These are phyloP conservation scores for Drosophila aff. DNA, from an alignment of 1,140 invertebrate species.

Conservation along the genomic window DNA sequence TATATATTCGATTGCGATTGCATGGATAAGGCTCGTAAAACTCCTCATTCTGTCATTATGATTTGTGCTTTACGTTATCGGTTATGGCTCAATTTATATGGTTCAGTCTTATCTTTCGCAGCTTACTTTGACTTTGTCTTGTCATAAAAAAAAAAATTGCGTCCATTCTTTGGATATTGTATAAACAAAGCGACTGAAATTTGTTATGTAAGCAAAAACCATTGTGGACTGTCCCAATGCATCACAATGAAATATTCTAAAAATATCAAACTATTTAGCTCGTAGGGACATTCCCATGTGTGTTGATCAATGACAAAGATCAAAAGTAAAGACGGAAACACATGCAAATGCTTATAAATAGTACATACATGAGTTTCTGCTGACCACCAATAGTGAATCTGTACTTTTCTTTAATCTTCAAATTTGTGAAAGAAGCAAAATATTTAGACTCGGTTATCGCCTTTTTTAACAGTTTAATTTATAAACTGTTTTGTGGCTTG, in stretches of 20 bases:
- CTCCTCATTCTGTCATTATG: conserved; percentile 27
- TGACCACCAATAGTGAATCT: conserved; percentile 23
- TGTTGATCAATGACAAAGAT: conserved; percentile 10
- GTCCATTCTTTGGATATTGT: conserved; percentile 4
- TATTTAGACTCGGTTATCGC: conserved; percentile 5
- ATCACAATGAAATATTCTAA: conserved; percentile 4
- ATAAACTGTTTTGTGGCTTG: neutral
- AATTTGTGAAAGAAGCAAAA: neutral
- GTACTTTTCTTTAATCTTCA: neutral
- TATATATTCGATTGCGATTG: conserved; percentile 22
- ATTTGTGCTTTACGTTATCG: conserved; percentile 18
- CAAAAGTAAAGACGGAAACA: conserved; percentile 4
- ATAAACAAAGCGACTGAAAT: neutral
- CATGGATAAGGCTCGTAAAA: conserved; percentile 38
- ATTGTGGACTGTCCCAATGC: neutral
- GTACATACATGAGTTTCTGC: neutral
- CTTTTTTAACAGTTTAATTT: conserved; percentile 3
- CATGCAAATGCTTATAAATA: conserved; percentile 3
- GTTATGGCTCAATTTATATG: conserved; percentile 29
- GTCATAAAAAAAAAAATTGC: conserved; percentile 16
- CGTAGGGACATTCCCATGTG: conserved; percentile 13
- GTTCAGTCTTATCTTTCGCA: conserved; percentile 16
- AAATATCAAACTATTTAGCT: conserved; percentile 1
- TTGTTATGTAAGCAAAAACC: conserved; percentile 17
- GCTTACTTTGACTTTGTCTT: conserved; percentile 6